A percentile compares a stretch with the other conserved stretches of the same genome.
These are phyloP conservation scores for Sparidentex hasta DNA, from an alignment of 2,797 vertebrate species.

Conservation along the genomic window DNA sequence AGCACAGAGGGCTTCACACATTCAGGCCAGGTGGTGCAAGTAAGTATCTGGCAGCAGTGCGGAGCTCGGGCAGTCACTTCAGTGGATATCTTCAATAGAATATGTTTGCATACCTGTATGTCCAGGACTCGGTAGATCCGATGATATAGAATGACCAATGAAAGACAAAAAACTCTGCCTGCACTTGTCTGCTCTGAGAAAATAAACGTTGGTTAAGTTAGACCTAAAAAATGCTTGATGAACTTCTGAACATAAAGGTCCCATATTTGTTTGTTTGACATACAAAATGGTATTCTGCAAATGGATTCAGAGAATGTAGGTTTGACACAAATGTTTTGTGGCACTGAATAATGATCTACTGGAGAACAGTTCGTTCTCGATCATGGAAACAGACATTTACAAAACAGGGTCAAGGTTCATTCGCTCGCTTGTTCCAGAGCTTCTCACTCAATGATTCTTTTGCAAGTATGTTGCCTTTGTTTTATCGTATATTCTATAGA, in stretches of 20 bases:
- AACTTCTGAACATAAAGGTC: background rate
- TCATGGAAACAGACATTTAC: background rate
- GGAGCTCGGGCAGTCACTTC: slow-evolving; percentile 18
- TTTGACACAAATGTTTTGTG: background rate
- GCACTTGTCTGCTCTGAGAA: background rate
- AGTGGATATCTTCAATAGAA: slow-evolving; percentile 8
- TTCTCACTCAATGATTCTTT: background rate
- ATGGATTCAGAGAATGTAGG: background rate
- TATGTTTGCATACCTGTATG: slow-evolving; percentile 24
- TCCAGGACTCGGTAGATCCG: slow-evolving; percentile 9
- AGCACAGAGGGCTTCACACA: slow-evolving; percentile 49
- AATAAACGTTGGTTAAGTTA: background rate
- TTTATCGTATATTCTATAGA: background rate
- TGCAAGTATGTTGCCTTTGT: background rate
- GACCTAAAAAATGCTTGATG: background rate
- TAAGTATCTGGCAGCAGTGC: slow-evolving; percentile 31
- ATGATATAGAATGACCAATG: background rate
- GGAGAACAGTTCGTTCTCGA: background rate
- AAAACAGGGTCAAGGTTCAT: background rate
- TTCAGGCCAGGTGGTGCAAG: slow-evolving; percentile 55
- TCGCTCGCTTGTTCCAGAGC: background rate
- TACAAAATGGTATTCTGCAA: background rate
- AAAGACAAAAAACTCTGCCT: background rate
- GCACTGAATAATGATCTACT: background rate
- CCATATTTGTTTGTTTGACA: background rate